These are phyloP conservation scores for Phyllotreta striolata DNA, from an alignment of 2,888 invertebrate species.

Conservation along the genomic window DNA sequence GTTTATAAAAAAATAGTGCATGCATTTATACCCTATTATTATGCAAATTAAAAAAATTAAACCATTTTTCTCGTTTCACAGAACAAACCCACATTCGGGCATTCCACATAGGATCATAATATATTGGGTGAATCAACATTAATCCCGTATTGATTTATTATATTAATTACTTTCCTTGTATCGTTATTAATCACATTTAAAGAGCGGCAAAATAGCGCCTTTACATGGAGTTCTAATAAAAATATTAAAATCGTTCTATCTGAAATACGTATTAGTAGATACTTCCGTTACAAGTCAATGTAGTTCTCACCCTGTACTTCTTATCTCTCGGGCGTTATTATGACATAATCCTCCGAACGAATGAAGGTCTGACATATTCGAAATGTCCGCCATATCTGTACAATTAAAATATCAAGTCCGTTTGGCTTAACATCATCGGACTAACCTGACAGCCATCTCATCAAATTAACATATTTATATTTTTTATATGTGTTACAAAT, in stretches of 20 bases:
- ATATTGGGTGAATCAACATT: too few species aligned
- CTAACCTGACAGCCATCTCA: conserved; percentile 48
- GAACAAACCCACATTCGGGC: too few species aligned
- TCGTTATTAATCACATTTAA: too few species aligned
- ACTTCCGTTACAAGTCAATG: too few species aligned
- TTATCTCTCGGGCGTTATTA: conserved; percentile 42
- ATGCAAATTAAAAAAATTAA: conserved; percentile 31
- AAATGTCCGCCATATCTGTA: conserved; percentile 45
- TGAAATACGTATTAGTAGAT: too few species aligned
- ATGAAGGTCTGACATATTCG: conserved; percentile 47
- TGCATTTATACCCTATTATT: conserved; percentile 25
- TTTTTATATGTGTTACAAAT: conserved; percentile 41
- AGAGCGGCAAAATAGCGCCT: too few species aligned
- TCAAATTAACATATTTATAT: conserved; percentile 51
- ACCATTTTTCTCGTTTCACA: background rate
- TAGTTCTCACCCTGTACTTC: conserved; percentile 4
- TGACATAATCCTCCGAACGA: conserved; percentile 49
- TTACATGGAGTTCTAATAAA: too few species aligned
- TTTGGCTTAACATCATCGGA: conserved; percentile 50
- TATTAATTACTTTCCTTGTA: too few species aligned
- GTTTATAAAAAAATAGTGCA: conserved; percentile 19
- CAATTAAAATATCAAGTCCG: conserved; percentile 52
- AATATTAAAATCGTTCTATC: too few species aligned
- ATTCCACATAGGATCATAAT: too few species aligned
- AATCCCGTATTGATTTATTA: too few species aligned